These are phyloP conservation scores for Brachionus angularis DNA, from an alignment of 1,140 invertebrate genomes.

Conservation along the genomic window DNA sequence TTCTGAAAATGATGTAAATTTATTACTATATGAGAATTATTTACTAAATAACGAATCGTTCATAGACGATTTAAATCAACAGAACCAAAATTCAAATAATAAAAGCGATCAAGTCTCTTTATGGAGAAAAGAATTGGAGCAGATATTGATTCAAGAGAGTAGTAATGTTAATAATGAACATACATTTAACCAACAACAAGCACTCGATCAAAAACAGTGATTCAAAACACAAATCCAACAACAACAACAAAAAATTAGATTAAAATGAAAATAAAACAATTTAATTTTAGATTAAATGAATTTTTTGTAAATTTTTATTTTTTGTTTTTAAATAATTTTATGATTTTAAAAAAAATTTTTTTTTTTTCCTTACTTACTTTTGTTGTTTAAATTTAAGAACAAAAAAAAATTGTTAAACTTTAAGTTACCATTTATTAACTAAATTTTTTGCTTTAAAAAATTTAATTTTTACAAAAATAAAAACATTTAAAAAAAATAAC, in stretches of 20 bases:
- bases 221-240: no score
- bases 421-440: constrained; percentile 23
- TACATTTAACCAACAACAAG: no score
- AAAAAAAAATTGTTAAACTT: constrained; percentile 26
- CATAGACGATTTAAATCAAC: constrained; percentile 11
- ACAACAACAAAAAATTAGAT: neutral
- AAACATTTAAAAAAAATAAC: no score
- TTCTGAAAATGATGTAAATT: neutral
- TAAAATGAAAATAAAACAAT: neutral
- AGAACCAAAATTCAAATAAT: neutral
- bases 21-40: no score
- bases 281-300: neutral
- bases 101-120: neutral
- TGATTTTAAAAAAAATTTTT: neutral
- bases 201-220: no score
- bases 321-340: neutral
- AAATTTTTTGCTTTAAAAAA: neutral
- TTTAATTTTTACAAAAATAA: constrained; percentile 8
- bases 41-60: constrained; percentile 23
- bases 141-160: constrained; percentile 13
- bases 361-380: no score
- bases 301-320: neutral
- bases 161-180: neutral
- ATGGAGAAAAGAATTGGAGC: constrained; percentile 32
- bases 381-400: no score